Conservation (phyloP, 2,888 invertebrate species). For the Deroplatys truncata region DNA sequence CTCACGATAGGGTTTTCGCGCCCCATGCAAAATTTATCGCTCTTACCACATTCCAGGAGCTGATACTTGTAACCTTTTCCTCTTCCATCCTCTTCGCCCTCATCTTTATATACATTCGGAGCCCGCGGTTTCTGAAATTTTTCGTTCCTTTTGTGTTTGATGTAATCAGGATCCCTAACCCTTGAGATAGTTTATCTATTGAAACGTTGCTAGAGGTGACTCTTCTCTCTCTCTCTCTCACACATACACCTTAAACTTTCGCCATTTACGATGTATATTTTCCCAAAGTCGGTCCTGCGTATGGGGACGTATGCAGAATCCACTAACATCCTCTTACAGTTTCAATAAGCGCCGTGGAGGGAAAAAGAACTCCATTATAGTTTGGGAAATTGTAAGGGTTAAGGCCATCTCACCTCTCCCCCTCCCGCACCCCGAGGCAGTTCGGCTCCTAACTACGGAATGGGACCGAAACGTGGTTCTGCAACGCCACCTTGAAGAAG, state of each 20-base stretch:
- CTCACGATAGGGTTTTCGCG: conserved; percentile 14
- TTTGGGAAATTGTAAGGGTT: conserved; percentile 1
- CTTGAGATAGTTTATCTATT: not conserved
- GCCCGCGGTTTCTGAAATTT: not conserved
- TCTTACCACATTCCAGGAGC: not conserved
- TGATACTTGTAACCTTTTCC: not conserved
- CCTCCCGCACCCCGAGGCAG: not conserved
- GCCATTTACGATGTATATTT: conserved; percentile 12
- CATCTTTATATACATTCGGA: not conserved
- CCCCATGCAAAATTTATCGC: conserved; percentile 11
- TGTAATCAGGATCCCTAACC: not conserved
- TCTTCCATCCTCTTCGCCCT: not conserved
- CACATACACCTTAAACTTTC: not conserved
- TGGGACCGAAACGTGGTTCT: not conserved
- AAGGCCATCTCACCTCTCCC: not conserved
- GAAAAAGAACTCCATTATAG: conserved; percentile 13
- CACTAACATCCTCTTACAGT: not conserved
- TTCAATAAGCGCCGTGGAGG: not conserved
- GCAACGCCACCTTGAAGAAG: not conserved
- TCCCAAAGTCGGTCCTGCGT: not conserved
- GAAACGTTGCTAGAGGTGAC: not conserved
- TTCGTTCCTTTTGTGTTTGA: not conserved
- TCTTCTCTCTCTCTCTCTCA: not conserved
- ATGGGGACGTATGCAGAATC: not conserved
- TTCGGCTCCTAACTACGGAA: not conserved